Evolutionary conservation across 2,797 vertebrate genomes (phyloP).

Genomic region (Odontamblyopus lacepedii): DNA sequence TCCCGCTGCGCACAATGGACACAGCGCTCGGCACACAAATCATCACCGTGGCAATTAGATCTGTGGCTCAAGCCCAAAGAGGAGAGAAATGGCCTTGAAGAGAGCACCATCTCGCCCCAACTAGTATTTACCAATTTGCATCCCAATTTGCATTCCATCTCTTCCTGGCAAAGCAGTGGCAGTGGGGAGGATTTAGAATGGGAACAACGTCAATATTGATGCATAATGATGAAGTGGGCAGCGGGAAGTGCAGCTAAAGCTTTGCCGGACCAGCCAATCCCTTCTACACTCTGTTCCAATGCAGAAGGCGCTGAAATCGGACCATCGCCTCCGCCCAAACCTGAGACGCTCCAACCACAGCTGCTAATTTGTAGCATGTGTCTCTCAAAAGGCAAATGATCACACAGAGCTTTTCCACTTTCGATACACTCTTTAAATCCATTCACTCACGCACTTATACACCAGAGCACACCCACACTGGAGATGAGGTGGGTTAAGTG

Average conservation of each 20-base stretch:
- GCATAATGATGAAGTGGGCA: conserved; percentile 55
- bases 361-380: too few species aligned
- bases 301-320: too few species aligned
- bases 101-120: conserved; percentile 49
- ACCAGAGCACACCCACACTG: too few species aligned
- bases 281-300: too few species aligned
- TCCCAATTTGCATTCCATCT: conserved; percentile 53
- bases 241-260: conserved; percentile 54
- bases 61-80: conserved; percentile 48
- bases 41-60: conserved; percentile 52
- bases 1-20: conserved; percentile 47
- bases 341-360: too few species aligned
- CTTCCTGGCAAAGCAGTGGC: conserved; percentile 47
- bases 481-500: too few species aligned
- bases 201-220: conserved; percentile 56
- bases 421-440: too few species aligned
- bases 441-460: too few species aligned
- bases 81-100: conserved; percentile 50
- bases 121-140: conserved; percentile 64
- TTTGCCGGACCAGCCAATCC: too few species aligned
- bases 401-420: too few species aligned
- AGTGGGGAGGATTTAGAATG: conserved; percentile 50
- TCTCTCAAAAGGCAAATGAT: too few species aligned
- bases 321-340: too few species aligned
- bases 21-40: conserved; percentile 32